Percentiles rank a stretch among this genome's conserved stretches.
These are phyloP conservation scores for Spisula subtruncata DNA, from an alignment of 2,888 invertebrate species.

Conservation along the genomic window DNA sequence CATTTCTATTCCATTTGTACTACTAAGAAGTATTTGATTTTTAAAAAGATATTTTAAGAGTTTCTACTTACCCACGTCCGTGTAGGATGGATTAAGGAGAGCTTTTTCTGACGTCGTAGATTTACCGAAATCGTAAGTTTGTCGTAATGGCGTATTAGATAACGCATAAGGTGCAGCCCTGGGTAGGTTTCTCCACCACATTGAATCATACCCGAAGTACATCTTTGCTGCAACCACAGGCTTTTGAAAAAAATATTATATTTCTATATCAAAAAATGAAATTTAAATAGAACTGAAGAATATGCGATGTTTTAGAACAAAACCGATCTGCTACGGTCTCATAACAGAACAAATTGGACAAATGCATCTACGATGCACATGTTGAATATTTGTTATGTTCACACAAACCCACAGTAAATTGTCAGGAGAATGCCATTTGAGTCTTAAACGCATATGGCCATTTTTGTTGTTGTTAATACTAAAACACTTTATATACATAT, in stretches of 20 bases:
- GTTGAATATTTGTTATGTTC: no score
- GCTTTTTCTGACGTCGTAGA: conserved; percentile 41
- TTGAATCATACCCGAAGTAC: conserved; percentile 43
- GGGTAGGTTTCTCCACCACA: conserved; percentile 53
- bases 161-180: background rate
- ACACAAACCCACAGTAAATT: no score
- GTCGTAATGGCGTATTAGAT: conserved; percentile 51
- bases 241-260: background rate
- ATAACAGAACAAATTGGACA: no score
- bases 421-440: no score
- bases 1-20: background rate
- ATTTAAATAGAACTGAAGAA: no score
- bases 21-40: background rate
- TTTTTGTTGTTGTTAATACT: no score
- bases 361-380: no score
- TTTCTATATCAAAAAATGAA: background rate
- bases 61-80: conserved; percentile 27
- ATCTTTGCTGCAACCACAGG: conserved; percentile 37
- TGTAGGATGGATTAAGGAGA: conserved; percentile 48
- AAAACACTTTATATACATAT: no score
- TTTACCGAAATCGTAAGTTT: conserved; percentile 49
- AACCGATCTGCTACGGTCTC: no score
- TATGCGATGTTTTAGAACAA: no score
- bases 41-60: background rate
- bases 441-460: no score